These are phyloP conservation scores for Cinclus cinclus DNA, from an alignment of 2,113 vertebrate genomes.

Conservation along the genomic window DNA sequence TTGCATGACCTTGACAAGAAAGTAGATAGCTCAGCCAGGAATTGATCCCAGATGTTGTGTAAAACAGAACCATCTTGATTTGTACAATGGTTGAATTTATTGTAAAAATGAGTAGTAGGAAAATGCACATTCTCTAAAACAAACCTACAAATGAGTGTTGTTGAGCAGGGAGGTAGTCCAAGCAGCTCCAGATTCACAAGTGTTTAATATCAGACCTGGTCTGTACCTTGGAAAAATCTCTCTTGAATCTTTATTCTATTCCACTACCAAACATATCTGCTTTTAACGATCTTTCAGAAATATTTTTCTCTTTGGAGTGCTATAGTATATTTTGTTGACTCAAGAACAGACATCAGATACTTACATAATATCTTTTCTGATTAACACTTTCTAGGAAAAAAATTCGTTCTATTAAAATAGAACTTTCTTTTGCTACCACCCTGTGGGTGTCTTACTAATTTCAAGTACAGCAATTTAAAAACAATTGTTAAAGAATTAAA, in stretches of 20 bases:
- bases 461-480: neutral
- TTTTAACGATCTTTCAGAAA: neutral
- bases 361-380: neutral
- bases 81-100: neutral
- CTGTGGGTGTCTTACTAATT: constrained; percentile 34
- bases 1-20: constrained; percentile 25
- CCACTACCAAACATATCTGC: neutral
- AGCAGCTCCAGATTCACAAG: neutral
- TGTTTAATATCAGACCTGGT: neutral
- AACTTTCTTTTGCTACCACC: constrained; percentile 74
- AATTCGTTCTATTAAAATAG: neutral
- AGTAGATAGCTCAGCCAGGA: neutral
- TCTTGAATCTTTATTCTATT: neutral
- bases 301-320: neutral
- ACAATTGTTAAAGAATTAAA: neutral
- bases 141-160: neutral
- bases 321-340: neutral
- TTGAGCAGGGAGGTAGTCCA: neutral
- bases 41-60: constrained; percentile 33
- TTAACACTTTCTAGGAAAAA: neutral
- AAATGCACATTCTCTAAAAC: neutral
- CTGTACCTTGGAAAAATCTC: neutral
- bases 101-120: neutral
- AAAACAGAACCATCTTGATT: constrained; percentile 12
- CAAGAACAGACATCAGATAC: neutral